Conservation (phyloP, 37 sponge, comb jelly and placozoan species). For the Trichoplax adhaerens region DNA sequence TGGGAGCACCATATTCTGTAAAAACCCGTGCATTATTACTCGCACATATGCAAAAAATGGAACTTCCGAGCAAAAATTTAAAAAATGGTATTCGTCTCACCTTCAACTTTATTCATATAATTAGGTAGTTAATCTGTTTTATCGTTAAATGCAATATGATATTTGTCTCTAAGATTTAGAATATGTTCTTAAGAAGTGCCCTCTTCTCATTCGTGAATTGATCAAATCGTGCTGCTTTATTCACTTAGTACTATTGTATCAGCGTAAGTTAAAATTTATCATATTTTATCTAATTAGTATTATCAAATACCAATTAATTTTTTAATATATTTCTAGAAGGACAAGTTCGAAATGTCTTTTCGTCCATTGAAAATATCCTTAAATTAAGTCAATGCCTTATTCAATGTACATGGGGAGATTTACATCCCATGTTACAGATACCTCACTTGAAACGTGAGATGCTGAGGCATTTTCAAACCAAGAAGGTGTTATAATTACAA, state of each 20-base stretch:
- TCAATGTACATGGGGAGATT: constrained; percentile 52
- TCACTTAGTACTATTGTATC: no score
- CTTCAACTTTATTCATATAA: neutral
- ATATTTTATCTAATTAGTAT: no score
- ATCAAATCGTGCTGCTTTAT: neutral
- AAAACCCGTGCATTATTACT: constrained; percentile 55
- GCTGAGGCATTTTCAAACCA: constrained; percentile 60
- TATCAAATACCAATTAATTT: no score
- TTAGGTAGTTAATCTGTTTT: no score
- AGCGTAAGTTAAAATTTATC: no score
- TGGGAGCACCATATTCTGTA: constrained; percentile 28
- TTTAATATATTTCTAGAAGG: no score
- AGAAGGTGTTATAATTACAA: constrained; percentile 2
- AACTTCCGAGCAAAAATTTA: constrained; percentile 10
- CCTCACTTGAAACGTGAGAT: constrained; percentile 49
- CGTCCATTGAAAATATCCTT: constrained; percentile 50
- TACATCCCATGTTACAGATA: constrained; percentile 50
- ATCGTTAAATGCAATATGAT: neutral
- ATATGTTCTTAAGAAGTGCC: constrained; percentile 36
- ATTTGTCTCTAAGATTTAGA: constrained; percentile 11
- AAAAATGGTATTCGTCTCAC: constrained; percentile 9
- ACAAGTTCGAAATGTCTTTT: no score
- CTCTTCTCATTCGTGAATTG: constrained; percentile 49
- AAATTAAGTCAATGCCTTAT: constrained; percentile 47
- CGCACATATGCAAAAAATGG: constrained; percentile 41